Evolutionary conservation across 1,140 invertebrate species (phyloP).

Genomic region (Brachionus paranguensis): DNA sequence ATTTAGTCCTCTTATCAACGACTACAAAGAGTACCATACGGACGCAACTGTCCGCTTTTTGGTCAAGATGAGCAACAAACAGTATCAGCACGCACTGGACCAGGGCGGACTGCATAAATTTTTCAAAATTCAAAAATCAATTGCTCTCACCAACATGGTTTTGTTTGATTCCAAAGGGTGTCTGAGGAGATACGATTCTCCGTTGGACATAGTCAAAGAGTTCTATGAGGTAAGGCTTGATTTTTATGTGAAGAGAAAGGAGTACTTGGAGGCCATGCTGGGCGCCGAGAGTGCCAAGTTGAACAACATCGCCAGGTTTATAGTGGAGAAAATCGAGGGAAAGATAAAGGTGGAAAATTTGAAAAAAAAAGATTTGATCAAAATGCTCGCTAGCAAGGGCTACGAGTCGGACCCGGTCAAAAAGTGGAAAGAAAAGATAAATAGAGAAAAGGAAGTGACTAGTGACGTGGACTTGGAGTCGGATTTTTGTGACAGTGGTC

Average conservation of each 20-base stretch:
- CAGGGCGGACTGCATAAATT: constrained; percentile 81
- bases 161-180: constrained; percentile 83
- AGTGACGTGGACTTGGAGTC: constrained; percentile 39
- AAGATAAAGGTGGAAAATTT: constrained; percentile 84
- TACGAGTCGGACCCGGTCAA: constrained; percentile 91
- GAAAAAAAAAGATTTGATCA: constrained; percentile 76
- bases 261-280: constrained; percentile 80
- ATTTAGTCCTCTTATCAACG: not conserved
- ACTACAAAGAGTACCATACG: constrained; percentile 75
- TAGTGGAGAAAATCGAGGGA: constrained; percentile 90
- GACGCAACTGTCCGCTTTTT: constrained; percentile 88
- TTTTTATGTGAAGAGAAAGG: constrained; percentile 79
- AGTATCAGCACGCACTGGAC: constrained; percentile 68
- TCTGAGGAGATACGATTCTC: constrained; percentile 71
- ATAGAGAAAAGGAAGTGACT: constrained; percentile 48
- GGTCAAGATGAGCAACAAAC: constrained; percentile 71
- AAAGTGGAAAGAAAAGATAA: constrained; percentile 72
- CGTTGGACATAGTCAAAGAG: constrained; percentile 73
- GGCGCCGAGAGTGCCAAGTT: constrained; percentile 81
- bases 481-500: constrained; percentile 41
- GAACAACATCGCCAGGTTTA: constrained; percentile 85
- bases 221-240: constrained; percentile 77
- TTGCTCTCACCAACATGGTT: constrained; percentile 80
- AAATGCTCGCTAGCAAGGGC: constrained; percentile 74
- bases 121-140: constrained; percentile 81